These are phyloP conservation scores for Cyphomyrus plagiostoma DNA, from an alignment of 2,113 vertebrate species.

Conservation along the genomic window DNA sequence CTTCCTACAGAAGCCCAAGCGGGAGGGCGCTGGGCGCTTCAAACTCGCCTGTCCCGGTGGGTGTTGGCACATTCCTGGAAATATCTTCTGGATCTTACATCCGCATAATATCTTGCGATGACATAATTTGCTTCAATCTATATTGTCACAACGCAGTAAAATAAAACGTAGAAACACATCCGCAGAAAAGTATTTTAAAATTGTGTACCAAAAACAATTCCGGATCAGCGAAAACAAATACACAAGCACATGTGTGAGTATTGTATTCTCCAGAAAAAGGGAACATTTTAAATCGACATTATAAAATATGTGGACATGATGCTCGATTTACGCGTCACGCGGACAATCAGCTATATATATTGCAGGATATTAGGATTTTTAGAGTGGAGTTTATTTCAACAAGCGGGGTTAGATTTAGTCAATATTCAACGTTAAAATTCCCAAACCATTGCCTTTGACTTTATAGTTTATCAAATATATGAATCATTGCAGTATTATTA, in stretches of 20 bases:
- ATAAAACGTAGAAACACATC: not conserved
- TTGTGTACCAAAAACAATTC: not conserved
- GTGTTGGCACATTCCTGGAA: conserved; percentile 14
- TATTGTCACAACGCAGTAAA: not conserved
- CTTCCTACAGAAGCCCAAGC: not conserved
- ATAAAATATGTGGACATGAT: not conserved
- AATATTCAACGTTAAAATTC: not conserved
- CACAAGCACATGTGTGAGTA: not conserved
- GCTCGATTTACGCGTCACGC: not conserved
- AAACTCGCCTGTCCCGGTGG: not conserved
- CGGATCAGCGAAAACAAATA: not conserved
- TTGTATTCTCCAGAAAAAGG: not conserved
- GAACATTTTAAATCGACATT: not conserved
- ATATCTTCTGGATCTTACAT: not conserved
- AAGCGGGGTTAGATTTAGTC: not conserved
- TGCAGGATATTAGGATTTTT: not conserved
- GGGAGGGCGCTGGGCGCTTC: not conserved
- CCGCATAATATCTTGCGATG: not conserved
- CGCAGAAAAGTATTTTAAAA: not conserved
- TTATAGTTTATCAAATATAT: not conserved
- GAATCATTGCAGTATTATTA: not conserved
- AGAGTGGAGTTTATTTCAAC: not conserved
- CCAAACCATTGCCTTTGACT: not conserved
- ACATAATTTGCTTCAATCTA: not conserved
- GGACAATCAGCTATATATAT: not conserved